Evolutionary conservation across 2,888 invertebrate species (phyloP).

Genomic region (Ceriagrion tenellum): DNA sequence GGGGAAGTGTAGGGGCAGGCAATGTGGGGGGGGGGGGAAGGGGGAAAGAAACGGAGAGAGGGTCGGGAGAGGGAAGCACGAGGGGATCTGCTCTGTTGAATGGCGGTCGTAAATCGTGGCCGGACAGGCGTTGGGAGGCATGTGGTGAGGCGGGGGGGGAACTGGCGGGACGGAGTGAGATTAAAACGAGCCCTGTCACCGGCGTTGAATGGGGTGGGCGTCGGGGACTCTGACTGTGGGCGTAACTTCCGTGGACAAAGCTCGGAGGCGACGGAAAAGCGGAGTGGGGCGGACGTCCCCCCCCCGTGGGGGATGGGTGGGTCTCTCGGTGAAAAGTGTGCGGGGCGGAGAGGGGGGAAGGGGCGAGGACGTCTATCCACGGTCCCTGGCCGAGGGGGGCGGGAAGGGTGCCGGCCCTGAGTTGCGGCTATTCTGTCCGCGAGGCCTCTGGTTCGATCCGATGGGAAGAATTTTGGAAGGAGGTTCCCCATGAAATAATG

Average conservation of each 20-base stretch:
- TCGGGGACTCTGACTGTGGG: conserved; percentile 21
- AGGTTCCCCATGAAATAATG: too few relatives aligned
- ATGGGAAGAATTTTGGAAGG: background rate
- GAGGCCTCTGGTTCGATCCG: background rate
- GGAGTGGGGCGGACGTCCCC: background rate
- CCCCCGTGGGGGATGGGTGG: background rate
- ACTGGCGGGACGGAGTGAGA: conserved; percentile 55
- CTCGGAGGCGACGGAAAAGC: conserved; percentile 46
- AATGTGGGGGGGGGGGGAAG: background rate
- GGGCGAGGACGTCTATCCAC: background rate
- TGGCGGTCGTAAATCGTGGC: conserved; percentile 64
- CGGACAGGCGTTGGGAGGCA: conserved; percentile 64
- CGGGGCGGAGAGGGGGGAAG: background rate
- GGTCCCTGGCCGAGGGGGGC: background rate
- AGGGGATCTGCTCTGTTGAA: conserved; percentile 64
- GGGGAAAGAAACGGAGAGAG: background rate
- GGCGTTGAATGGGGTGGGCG: conserved; percentile 61
- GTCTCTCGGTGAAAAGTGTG: background rate
- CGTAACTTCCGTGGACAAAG: conserved; percentile 67
- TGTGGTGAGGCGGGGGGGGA: conserved; percentile 44
- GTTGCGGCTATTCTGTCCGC: background rate
- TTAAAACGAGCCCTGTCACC: conserved; percentile 60
- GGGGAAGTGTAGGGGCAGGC: background rate
- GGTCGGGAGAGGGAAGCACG: background rate
- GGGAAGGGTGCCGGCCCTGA: background rate